phyloP scores from a whole-genome alignment of 2,888 invertebrate genomes.

The Plagodis dolabraria region DNA sequence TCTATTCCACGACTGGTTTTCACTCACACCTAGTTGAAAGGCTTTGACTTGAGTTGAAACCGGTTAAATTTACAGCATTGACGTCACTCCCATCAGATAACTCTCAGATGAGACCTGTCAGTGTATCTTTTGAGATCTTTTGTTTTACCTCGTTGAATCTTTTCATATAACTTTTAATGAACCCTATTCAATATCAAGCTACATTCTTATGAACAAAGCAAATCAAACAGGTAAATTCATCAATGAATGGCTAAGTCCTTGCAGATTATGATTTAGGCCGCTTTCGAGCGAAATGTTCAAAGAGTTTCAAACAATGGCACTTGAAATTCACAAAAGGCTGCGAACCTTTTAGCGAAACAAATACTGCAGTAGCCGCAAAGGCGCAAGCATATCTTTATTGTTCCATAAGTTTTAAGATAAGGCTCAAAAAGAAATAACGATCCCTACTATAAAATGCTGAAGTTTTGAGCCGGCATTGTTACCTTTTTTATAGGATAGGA shows the following conservation, averaged over 20 bases:
- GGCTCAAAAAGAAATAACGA: slow-evolving; percentile 43
- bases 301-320: slow-evolving; percentile 26
- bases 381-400: slow-evolving; percentile 49
- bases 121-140: too few species aligned
- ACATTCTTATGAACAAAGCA: too few species aligned
- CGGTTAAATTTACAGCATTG: slow-evolving; percentile 44
- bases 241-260: neutral
- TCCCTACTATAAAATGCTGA: neutral
- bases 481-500: neutral
- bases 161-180: too few species aligned
- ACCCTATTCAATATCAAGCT: too few species aligned
- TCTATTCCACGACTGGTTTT: slow-evolving; percentile 56
- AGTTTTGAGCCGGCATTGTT: slow-evolving; percentile 7
- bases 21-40: slow-evolving; percentile 57
- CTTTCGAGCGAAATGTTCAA: slow-evolving; percentile 7
- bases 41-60: slow-evolving; percentile 46
- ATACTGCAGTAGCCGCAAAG: slow-evolving; percentile 50
- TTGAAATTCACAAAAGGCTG: slow-evolving; percentile 27
- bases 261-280: neutral
- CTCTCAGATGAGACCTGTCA: too few species aligned
- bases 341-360: slow-evolving; percentile 33
- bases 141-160: too few species aligned
- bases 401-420: slow-evolving; percentile 60
- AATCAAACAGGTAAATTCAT: too few species aligned
- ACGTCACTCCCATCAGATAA: too few species aligned